Evolutionary conservation across 1,140 invertebrate species (phyloP), one percentile per base, ranked within the genome.

Genomic region (Leguminivora glycinivorella): DNA sequence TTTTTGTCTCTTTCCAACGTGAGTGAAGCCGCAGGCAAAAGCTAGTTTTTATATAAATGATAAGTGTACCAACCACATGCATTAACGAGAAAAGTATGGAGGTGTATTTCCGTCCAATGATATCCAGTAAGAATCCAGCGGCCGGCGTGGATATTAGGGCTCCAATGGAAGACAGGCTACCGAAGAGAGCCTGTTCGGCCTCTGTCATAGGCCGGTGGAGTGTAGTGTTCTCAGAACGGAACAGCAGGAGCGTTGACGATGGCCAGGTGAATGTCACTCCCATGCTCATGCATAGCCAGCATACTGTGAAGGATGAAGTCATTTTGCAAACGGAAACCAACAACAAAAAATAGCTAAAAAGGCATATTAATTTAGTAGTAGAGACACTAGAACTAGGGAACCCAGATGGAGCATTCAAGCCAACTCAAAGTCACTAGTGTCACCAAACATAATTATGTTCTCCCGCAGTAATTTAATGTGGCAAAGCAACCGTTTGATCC

Each of bases 221-320:
- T 0, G 80, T 79, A 4, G 84, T 87, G 67, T 83, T 81, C 9
- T 71, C 67, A n/a, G 84, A 87, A 4, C 73, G 63, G 73, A 87
- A 87, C 9, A 84, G 75, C 2, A 70, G 66, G 0, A 80, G 69
- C 0, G 83, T 85, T 10, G 78, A 79, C 0, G 84, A 85, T 17
- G 83, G 84, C 82, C 80, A 82, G 0, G 78, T 71, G 43, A 76
- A 80, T 24, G 80, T 75, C 0, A 83, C 14, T 0, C 80, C 80
- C 43, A 82, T 69, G 29, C 58, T 78, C 19, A 77, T 29, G 56
- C 75, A 78, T 12, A 74, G 67, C n/a, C 70, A 76, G 34, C 72
- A 76, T 56, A 82, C 82, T 81, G 67, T 1, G 72, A 24, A 10
- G 1, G 10, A 40, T 40, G 22, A 40, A 7, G n/a, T n/a, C n/a